Base-by-base conservation (phyloP, 1,140 invertebrate species). In the Magallana gigas region DNA sequence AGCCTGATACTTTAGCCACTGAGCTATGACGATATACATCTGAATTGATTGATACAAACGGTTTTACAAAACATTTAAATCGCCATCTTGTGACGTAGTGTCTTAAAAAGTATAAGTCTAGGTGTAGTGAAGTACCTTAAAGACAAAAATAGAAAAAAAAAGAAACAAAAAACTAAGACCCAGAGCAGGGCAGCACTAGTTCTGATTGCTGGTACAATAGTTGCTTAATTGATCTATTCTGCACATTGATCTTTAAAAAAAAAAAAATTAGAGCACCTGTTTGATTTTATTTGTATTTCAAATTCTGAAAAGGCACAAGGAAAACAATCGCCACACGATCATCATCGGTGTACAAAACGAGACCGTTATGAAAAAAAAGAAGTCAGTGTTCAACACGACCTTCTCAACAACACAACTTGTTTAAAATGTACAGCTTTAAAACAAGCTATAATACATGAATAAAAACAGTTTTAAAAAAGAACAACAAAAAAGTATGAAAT, bases 381-480 rank as follows among this genome's bases (percentile, higher is more conserved):
- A 29, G 68, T 76, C 68, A 29, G 68, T 76, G 68, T 76, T 76
- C 68, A 76, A 76, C 68, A 76, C 68, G 18, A 29, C 68, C 12
- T 23, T 76, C 68, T 48, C 8, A 29, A 76, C 68, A 14, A 16
- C 60, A 76, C 68, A 23, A 76, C 68, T 76, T 76, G 23, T 76
- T 76, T 48, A 76, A 76, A 76, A 76, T 76, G 23, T 48, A 48
- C 68, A 76, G 68, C 68, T 76, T 76, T 76, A 76, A 76, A 76
- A 76, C 23, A 76, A 76, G 68, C 68, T 23, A 48, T 18, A 76
- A 76, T 29, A 29, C 7, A 18, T 29, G 8, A 29, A 11, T 76
- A 76, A 76, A 76, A 76, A 76, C 23, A 29, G 12, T 76, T 11
- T 76, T 29, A 76, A 71, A 48, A 48, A 48, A 48, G 36, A 76